Conservation (phyloP, 1,140 invertebrate genomes). For the Drosophila hydei region DNA sequence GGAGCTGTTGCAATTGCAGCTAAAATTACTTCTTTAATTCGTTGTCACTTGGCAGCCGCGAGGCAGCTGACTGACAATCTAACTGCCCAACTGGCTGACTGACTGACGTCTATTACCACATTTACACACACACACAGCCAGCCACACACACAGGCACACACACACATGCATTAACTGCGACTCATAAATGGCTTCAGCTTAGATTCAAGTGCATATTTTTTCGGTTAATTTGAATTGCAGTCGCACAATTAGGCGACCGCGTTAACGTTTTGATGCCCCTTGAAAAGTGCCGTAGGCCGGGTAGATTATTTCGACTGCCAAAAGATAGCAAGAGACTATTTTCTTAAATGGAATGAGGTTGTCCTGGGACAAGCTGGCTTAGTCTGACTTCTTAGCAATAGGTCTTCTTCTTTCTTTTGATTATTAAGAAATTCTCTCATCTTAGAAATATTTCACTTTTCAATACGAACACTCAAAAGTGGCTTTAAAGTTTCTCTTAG, state of each 20-base stretch:
- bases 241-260: slow-evolving; percentile 40
- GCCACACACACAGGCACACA: slow-evolving; percentile 6
- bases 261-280: background rate
- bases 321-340: no score
- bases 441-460: no score
- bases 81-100: slow-evolving; percentile 36
- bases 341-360: no score
- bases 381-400: no score
- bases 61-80: slow-evolving; percentile 31
- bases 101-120: slow-evolving; percentile 55
- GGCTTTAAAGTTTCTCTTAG: no score
- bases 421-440: no score
- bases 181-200: slow-evolving; percentile 26
- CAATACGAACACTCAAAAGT: no score
- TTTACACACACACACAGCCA: slow-evolving; percentile 37
- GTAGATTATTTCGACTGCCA: background rate
- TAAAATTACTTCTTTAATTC: slow-evolving; percentile 72
- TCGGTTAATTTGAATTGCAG: slow-evolving; percentile 44
- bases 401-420: no score
- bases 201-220: slow-evolving; percentile 49
- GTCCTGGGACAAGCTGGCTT: no score
- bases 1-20: slow-evolving; percentile 47
- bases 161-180: background rate
- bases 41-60: slow-evolving; percentile 48
- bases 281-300: background rate